Evolutionary conservation across 2,797 vertebrate species (phyloP), one percentile per base, ranked within the genome.

Genomic region (Carcharodon carcharias): DNA sequence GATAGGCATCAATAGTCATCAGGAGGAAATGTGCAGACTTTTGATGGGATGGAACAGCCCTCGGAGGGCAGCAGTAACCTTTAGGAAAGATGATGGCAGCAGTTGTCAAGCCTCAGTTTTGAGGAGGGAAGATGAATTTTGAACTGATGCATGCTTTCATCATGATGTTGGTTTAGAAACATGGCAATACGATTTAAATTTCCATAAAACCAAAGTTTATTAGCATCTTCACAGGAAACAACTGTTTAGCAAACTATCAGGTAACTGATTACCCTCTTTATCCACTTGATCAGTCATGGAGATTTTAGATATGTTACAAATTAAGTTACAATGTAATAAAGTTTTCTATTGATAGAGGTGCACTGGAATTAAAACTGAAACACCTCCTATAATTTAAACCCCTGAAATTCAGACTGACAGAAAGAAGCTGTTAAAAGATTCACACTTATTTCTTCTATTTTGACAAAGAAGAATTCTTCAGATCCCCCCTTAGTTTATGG

Each of bases 401-500:
- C 3, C n/a, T 21, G 91, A 12, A 93, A 93, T 87, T 63, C 35
- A 28, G 9, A 63, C 40, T 87, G 73, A 82, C 82, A 45, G 40
- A 40, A 67, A 16, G n/a, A 63, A 65, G 12, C 96, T 58, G 11
- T 63, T 45, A 87, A 82, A 65, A 87, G 26, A 31, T 98, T 98
- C 97, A 97, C 97, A 97, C 97, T 96, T 97, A 98, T 97, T 98
- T 98, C 98, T 97, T 97, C 97, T 97, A 97, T 97, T 97, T 97
- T 97, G 97, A 97, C 97, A 97, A 97, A 96, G 96, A 96, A 98
- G 98, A 98, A 97, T 98, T 97, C 98, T 97, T 98, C 97, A 98
- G 98, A 98, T 98, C 98, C 98, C 35, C 97, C 98, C 98, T 98
- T 97, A 97, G 98, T 97, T 98, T 98, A 98, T 98, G 98, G 97